Evolutionary conservation across 2,797 vertebrate genomes (phyloP), one percentile per base, ranked within the genome.

Genomic region (Mycteria americana): DNA sequence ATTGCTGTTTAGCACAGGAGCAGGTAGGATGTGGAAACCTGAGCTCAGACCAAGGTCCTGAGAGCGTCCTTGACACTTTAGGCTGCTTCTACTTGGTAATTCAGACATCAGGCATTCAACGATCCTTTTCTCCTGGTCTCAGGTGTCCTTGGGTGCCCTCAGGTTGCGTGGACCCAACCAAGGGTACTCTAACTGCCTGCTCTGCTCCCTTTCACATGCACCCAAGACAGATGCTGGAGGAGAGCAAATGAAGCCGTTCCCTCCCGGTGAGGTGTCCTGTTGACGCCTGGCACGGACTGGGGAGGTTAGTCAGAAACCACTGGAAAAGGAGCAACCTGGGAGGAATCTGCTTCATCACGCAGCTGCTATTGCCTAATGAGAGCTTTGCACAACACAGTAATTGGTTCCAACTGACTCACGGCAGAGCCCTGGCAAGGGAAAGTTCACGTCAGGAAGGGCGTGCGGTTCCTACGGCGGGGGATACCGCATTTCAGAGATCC

Each of bases 291-390:
- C 78, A 89, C 0, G 0, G 63, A 17, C 10, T 0, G 1, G 37
- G 41, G 31, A n/a, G 13, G 27, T 95, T 94, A 96, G 82, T 94
- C 95, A 96, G 93, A 96, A 94, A 86, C 54, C 89, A 51, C 83
- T 96, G 96, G 82, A 95, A 95, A 76, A 0, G 0, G 73, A 93
- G 57, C 65, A 96, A 15, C 85, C 88, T 88, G 50, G 65, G 93
- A 90, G 65, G 88, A 96, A 95, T 96, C 85, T 51, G 65, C 91
- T 90, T 76, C 82, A 77, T 95, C 91, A 37, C 33, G 1, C 91
- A 90, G 82, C 94, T 92, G 94, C 85, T 95, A 48, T 95, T 97
- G 96, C 93, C 92, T 54, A 95, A 96, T 10, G 4, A 51, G 85
- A 77, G 92, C 31, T 96, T 95, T 96, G 91, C 95, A 87, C 91